phyloP scores from a whole-genome alignment of 2,113 vertebrate genomes.

The Chelonoidis abingdonii region DNA sequence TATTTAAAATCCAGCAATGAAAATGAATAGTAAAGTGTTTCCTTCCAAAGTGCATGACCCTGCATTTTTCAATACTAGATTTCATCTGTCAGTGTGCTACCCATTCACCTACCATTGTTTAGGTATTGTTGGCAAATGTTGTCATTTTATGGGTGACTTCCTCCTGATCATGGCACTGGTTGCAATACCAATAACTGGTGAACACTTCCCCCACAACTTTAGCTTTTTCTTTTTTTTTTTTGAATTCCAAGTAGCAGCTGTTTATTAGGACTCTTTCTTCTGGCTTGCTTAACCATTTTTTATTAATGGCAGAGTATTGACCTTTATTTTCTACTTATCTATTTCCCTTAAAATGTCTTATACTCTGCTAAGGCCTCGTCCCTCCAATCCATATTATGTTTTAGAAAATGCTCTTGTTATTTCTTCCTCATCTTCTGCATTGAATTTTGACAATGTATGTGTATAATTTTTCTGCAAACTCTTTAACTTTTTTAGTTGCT shows the following conservation, averaged over 20 bases:
- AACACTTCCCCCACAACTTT: background rate
- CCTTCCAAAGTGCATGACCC: background rate
- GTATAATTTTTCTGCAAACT: background rate
- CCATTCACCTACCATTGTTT: background rate
- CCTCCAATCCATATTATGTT: background rate
- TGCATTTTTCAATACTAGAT: background rate
- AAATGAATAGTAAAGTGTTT: constrained; percentile 12
- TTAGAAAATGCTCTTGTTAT: background rate
- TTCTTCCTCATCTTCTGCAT: background rate
- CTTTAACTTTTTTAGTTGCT: background rate
- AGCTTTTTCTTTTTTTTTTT: rapidly evolving
- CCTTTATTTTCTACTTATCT: background rate
- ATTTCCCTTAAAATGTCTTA: background rate
- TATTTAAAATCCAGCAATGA: constrained; percentile 14
- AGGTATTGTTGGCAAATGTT: background rate
- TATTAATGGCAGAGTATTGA: background rate
- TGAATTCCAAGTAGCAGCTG: background rate
- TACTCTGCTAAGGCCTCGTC: background rate
- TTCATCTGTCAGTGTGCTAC: background rate
- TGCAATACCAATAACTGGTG: background rate
- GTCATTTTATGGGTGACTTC: constrained; percentile 17
- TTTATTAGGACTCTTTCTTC: background rate
- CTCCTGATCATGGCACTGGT: background rate
- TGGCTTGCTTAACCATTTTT: background rate
- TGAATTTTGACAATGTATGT: background rate